Percentiles rank a stretch among this genome's conserved stretches.
Evolutionary conservation across 30 jellyfish, hydroid and myxozoan species (phyloP).

Genomic region (Cassiopea xamachana): DNA sequence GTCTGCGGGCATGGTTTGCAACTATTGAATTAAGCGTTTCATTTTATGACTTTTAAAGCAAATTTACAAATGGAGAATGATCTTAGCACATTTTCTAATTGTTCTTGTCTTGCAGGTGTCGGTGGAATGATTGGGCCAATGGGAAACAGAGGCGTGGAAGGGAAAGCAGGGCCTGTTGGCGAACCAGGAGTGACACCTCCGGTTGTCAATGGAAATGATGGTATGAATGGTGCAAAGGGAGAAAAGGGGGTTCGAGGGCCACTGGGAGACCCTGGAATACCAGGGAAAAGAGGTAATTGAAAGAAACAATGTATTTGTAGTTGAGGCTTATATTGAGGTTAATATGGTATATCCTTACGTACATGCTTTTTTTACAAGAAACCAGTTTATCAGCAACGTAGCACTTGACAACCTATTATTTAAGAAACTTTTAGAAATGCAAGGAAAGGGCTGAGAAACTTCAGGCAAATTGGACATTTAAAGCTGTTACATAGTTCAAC

Average conservation of each 20-base stretch:
- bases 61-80: too few relatives aligned
- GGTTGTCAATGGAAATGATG: slow-evolving; percentile 52
- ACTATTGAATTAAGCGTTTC: too few relatives aligned
- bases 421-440: too few relatives aligned
- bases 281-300: slow-evolving; percentile 70
- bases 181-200: slow-evolving; percentile 63
- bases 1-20: too few relatives aligned
- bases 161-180: slow-evolving; percentile 80
- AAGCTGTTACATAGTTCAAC: too few relatives aligned
- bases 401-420: too few relatives aligned
- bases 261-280: slow-evolving; percentile 67
- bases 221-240: slow-evolving; percentile 85
- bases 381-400: too few relatives aligned
- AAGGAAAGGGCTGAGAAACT: too few relatives aligned
- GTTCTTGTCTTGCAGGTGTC: slow-evolving; percentile 47
- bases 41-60: too few relatives aligned
- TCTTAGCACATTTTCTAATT: not conserved
- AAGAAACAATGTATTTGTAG: not conserved
- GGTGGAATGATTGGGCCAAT: slow-evolving; percentile 87
- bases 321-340: not conserved
- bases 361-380: too few relatives aligned
- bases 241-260: slow-evolving; percentile 48
- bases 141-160: slow-evolving; percentile 80
- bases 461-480: too few relatives aligned
- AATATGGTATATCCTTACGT: too few relatives aligned